Evolutionary conservation across 2,888 invertebrate species (phyloP), one percentile per base, ranked within the genome.

Genomic region (Keiferia lycopersicella): DNA sequence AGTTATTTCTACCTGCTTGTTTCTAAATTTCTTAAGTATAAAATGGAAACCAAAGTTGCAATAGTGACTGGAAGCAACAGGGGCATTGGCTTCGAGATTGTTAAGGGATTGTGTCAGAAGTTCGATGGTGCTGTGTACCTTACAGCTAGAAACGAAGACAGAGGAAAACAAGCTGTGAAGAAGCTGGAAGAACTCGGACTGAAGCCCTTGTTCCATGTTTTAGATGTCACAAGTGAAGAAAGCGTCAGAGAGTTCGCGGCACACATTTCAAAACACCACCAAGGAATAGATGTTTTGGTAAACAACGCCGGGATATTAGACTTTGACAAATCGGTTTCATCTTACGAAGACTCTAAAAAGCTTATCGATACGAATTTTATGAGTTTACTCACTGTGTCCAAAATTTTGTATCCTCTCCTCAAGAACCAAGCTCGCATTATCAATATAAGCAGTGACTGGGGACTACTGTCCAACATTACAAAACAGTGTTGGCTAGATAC

Each of bases 291-390:
- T 84, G 85, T 96, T 67, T 88, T 96, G 61, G 93, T 96, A 68
- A 96, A 96, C 83, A 96, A 96, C 87, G 96, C 96, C 73, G 96
- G 94, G 30, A 94, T 95, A 72, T 93, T 95, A 34, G 96, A 93
- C 79, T 94, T 94, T 87, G 82, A 81, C 71, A 89, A 89, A 65
- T 92, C 94, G 2, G 94, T 94, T 68, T 93, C 96, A 39, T 93
- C 95, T 69, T 86, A 83, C 50, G 86, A 92, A 72, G 96, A 96
- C 86, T 95, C 96, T 6, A 94, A 95, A 79, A 93, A 93, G 73
- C 95, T 96, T 1, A 79, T 95, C 26, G 90, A 90, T 70, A 94
- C 95, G 11, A 97, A 97, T 82, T 96, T 95, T 81, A 94, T 93
- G 81, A 93, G 93, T 65, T 92, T 95, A 64, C 76, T 95, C 68